Conservation (phyloP, 2,113 vertebrate genomes). For the Nannobrachium achirus region DNA sequence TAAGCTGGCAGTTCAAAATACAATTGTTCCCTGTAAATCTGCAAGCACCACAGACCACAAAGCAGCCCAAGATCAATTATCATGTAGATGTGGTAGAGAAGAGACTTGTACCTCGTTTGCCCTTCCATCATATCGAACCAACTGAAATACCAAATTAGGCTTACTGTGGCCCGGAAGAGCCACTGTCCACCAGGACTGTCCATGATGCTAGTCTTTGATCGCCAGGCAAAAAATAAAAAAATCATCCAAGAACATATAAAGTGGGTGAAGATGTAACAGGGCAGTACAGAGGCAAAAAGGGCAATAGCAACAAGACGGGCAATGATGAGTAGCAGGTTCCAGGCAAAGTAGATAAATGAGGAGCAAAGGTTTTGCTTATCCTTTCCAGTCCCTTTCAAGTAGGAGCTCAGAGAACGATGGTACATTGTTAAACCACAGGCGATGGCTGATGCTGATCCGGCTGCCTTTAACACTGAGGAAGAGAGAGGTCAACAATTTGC, state of each 20-base stretch:
- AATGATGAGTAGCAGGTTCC: constrained; percentile 85
- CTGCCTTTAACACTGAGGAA: constrained; percentile 62
- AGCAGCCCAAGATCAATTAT: constrained; percentile 80
- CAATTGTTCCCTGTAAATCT: constrained; percentile 17
- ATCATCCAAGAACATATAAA: constrained; percentile 79
- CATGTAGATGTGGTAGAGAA: constrained; percentile 81
- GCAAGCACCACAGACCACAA: constrained; percentile 72
- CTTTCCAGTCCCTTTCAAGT: constrained; percentile 80
- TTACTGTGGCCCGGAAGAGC: constrained; percentile 82
- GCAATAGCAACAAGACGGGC: constrained; percentile 79
- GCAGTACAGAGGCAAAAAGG: constrained; percentile 81
- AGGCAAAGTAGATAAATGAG: constrained; percentile 77
- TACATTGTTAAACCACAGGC: constrained; percentile 71
- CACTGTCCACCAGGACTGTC: constrained; percentile 60
- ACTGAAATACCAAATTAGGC: constrained; percentile 87
- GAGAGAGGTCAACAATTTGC: neutral
- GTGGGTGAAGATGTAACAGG: constrained; percentile 75
- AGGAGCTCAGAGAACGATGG: constrained; percentile 85
- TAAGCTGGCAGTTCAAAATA: accelerated
- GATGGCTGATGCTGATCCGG: constrained; percentile 29
- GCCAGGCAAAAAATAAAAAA: constrained; percentile 79
- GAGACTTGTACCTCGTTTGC: constrained; percentile 61
- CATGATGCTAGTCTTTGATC: constrained; percentile 83
- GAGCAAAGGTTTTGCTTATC: constrained; percentile 54
- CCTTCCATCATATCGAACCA: constrained; percentile 85